Percentiles rank a stretch among this genome's conserved stretches.
Conservation (phyloP, 92 coral and sea anemone genomes). For the Diadumene lineata region DNA sequence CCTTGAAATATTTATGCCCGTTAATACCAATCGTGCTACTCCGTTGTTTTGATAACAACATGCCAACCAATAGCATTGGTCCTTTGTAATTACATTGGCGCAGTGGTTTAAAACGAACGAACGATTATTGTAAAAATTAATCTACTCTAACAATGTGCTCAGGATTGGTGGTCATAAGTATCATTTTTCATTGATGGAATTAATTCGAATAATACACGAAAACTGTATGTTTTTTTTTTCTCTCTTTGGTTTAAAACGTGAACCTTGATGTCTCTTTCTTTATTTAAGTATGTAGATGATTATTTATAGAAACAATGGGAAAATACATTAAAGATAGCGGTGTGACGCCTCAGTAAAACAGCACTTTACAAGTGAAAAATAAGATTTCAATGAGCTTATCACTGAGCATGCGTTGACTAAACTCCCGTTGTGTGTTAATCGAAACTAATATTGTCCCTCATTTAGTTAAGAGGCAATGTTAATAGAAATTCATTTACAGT, state of each 20-base stretch:
- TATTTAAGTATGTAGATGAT: neutral
- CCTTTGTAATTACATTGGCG: slow-evolving; percentile 18
- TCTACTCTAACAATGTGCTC: slow-evolving; percentile 9
- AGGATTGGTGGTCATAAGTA: slow-evolving; percentile 10
- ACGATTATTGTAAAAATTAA: slow-evolving; percentile 19
- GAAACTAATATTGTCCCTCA: neutral
- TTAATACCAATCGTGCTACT: slow-evolving; percentile 19
- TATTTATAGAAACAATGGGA: neutral
- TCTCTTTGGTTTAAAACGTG: too few species aligned
- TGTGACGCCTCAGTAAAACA: neutral
- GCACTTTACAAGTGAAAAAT: neutral
- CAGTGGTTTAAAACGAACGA: slow-evolving; percentile 10
- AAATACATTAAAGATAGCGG: neutral
- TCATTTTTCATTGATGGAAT: neutral
- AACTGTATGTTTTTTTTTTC: neutral
- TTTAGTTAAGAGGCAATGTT: neutral
- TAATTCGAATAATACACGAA: neutral
- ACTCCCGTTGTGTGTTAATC: neutral
- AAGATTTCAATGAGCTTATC: neutral
- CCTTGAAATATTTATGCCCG: slow-evolving; percentile 11
- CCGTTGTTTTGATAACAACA: slow-evolving; percentile 11
- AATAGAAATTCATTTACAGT: neutral
- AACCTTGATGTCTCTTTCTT: neutral
- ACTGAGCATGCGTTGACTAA: neutral
- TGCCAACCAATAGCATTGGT: slow-evolving; percentile 14